These are phyloP conservation scores for Ascaphus truei DNA, from an alignment of 2,113 vertebrate genomes.

Conservation along the genomic window DNA sequence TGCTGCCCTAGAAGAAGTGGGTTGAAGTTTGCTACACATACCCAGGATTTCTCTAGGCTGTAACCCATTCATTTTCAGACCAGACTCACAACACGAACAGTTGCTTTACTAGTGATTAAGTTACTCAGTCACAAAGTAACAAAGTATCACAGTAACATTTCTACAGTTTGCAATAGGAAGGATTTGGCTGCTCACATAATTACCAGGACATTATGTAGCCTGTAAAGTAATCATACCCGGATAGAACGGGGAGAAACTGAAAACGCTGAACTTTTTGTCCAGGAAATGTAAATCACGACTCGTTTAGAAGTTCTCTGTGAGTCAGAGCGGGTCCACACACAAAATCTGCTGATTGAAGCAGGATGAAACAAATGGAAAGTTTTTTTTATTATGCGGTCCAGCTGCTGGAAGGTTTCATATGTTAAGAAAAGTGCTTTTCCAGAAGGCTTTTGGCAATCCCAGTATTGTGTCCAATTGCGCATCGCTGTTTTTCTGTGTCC, in stretches of 20 bases:
- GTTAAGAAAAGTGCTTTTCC: constrained; percentile 57
- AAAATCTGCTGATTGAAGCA: constrained; percentile 59
- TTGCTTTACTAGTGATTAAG: no score
- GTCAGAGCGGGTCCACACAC: constrained; percentile 54
- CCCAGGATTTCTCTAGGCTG: no score
- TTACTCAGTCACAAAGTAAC: no score
- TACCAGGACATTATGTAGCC: constrained; percentile 49
- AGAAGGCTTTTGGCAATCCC: constrained; percentile 28
- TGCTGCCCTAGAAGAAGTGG: no score
- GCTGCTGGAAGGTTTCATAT: constrained; percentile 52
- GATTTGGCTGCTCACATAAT: constrained; percentile 53
- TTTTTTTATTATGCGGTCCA: constrained; percentile 53
- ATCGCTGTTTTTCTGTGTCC: background rate
- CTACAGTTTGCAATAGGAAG: no score
- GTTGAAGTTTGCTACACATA: no score
- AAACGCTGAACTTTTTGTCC: constrained; percentile 53
- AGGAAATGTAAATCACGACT: constrained; percentile 52
- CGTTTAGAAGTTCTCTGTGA: constrained; percentile 53
- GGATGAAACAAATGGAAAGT: constrained; percentile 50
- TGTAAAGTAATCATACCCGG: constrained; percentile 47
- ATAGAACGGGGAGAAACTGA: constrained; percentile 50
- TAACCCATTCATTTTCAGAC: no score
- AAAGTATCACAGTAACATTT: no score
- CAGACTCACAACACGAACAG: no score
- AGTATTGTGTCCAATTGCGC: background rate